phyloP scores from a whole-genome alignment of 2,888 invertebrate species.

The Cerastoderma edule region DNA sequence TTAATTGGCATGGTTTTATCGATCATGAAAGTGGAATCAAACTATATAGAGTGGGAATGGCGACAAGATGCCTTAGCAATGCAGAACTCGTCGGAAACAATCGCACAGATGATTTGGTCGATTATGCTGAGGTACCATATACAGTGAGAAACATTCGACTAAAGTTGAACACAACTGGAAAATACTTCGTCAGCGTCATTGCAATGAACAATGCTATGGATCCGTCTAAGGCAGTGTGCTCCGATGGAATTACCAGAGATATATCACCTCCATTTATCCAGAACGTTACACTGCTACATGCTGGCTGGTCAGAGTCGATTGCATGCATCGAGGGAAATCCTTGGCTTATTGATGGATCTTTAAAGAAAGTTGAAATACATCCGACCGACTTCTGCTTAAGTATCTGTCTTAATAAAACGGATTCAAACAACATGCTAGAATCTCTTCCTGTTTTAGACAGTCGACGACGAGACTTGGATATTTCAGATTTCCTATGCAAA shows the following conservation, averaged over 20 bases:
- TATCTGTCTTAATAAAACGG: neutral
- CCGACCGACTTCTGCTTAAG: neutral
- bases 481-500: constrained; percentile 40
- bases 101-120: neutral
- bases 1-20: constrained; percentile 67
- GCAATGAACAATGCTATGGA: constrained; percentile 71
- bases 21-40: constrained; percentile 72
- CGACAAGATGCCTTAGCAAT: constrained; percentile 29
- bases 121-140: constrained; percentile 4
- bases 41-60: constrained; percentile 55
- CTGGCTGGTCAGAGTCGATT: constrained; percentile 32
- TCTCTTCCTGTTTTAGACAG: neutral
- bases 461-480: constrained; percentile 23
- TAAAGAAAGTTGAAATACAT: constrained; percentile 13
- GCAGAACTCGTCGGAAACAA: constrained; percentile 15
- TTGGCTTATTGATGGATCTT: constrained; percentile 9
- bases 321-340: constrained; percentile 7
- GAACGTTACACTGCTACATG: constrained; percentile 48
- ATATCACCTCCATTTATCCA: constrained; percentile 38
- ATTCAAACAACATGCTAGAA: neutral
- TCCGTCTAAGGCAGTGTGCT: constrained; percentile 67
- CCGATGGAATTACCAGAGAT: constrained; percentile 65
- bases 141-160: constrained; percentile 15
- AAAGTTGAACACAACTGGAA: constrained; percentile 43
- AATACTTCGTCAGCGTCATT: constrained; percentile 63